phyloP scores from a whole-genome alignment of 2,888 invertebrate genomes.

The Cephus sareptanus region DNA sequence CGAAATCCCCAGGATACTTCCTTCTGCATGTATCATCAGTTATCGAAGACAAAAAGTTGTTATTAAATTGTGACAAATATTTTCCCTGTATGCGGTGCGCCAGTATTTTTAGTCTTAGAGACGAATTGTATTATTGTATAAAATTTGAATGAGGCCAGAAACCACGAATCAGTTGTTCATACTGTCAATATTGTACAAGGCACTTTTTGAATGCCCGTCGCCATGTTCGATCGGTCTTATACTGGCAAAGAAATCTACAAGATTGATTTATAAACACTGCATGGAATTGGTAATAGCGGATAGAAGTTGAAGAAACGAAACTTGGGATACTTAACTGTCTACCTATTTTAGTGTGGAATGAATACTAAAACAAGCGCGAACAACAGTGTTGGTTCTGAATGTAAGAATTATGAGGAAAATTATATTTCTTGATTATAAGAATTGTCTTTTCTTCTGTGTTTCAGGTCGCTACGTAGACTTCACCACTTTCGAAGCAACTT shows the following conservation, averaged over 20 bases:
- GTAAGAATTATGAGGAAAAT: background rate
- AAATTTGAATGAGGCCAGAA: slow-evolving; percentile 28
- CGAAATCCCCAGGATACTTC: background rate
- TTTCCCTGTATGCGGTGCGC: slow-evolving; percentile 38
- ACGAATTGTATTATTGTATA: slow-evolving; percentile 13
- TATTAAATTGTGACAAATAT: background rate
- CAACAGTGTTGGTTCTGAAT: background rate
- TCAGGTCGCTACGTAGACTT: background rate
- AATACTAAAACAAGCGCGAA: background rate
- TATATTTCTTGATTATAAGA: background rate
- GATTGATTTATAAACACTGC: background rate
- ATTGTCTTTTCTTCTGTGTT: background rate
- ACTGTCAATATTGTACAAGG: slow-evolving; percentile 22
- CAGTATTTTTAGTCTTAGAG: slow-evolving; percentile 12
- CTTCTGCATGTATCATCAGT: background rate
- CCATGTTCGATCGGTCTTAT: slow-evolving; percentile 10
- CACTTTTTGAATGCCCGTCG: slow-evolving; percentile 16
- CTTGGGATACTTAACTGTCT: background rate
- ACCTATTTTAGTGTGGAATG: background rate
- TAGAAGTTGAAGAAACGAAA: background rate
- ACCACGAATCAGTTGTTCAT: slow-evolving; percentile 32
- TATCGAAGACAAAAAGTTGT: background rate
- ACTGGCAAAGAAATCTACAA: background rate
- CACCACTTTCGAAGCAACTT: background rate
- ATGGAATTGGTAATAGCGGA: background rate